These are phyloP conservation scores for Etheostoma spectabile DNA, from an alignment of 2,113 vertebrate species.

Conservation along the genomic window DNA sequence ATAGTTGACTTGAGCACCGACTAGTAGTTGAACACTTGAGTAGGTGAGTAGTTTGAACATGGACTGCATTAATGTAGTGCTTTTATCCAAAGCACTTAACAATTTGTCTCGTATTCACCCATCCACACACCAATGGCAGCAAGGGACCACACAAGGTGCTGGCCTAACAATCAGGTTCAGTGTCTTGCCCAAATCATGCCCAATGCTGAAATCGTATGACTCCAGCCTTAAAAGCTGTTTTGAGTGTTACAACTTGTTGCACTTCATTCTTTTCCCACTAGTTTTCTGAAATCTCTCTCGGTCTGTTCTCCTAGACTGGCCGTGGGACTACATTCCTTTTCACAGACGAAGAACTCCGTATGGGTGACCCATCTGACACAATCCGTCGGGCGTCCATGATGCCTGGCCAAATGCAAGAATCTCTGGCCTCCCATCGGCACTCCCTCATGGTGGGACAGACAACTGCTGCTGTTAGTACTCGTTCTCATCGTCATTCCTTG, in stretches of 20 bases:
- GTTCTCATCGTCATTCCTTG: constrained; percentile 80
- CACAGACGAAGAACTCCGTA: constrained; percentile 92
- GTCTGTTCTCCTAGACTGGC: constrained; percentile 76
- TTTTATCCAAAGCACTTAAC: background rate
- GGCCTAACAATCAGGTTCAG: background rate
- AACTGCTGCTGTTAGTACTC: constrained; percentile 4
- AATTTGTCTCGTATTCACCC: background rate
- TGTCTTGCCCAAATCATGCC: background rate
- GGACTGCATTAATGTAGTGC: background rate
- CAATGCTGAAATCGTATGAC: no score
- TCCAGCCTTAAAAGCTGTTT: background rate
- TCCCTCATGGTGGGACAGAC: constrained; percentile 84
- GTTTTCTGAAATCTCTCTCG: background rate
- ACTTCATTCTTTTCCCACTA: background rate
- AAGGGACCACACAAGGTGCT: background rate
- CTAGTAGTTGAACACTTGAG: background rate
- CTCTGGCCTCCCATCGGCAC: constrained; percentile 66
- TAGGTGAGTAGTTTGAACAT: background rate
- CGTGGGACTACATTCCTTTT: constrained; percentile 73
- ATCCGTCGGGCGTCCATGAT: constrained; percentile 90
- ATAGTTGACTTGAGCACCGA: background rate
- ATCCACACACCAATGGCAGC: background rate
- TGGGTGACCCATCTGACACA: constrained; percentile 89
- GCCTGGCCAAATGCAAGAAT: constrained; percentile 85
- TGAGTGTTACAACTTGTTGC: background rate